Percentiles rank a stretch among this genome's conserved stretches.
Conservation (phyloP, 2,888 invertebrate species). For the Philaethria dido region DNA sequence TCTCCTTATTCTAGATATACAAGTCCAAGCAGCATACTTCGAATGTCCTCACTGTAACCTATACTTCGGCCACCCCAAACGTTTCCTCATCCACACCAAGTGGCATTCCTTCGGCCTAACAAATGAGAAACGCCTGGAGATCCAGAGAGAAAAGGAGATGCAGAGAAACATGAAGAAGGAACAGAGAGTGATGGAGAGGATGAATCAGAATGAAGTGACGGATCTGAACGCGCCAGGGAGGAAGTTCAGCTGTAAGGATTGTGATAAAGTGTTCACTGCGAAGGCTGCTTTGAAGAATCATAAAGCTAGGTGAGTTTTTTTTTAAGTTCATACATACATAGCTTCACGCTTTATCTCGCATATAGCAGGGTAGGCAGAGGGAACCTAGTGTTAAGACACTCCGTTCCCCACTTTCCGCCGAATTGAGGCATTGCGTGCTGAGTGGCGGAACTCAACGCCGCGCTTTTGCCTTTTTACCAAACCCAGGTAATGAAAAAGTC, state of each 20-base stretch:
- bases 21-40: conserved; percentile 50
- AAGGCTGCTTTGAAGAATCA: conserved; percentile 69
- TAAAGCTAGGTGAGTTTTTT: conserved; percentile 58
- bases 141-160: conserved; percentile 55
- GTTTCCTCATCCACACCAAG: conserved; percentile 72
- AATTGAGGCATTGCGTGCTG: no score
- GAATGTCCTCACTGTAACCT: conserved; percentile 69
- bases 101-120: conserved; percentile 74
- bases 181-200: conserved; percentile 50
- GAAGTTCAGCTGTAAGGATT: conserved; percentile 64
- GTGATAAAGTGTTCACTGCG: conserved; percentile 63
- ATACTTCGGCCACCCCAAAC: conserved; percentile 65
- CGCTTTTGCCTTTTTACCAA: no score
- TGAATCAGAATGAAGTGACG: conserved; percentile 48
- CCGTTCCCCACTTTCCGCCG: no score
- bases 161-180: conserved; percentile 53
- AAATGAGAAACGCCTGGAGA: conserved; percentile 57
- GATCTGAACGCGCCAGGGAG: conserved; percentile 48
- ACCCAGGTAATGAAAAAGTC: no score
- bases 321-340: no score
- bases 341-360: no score
- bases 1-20: conserved; percentile 14
- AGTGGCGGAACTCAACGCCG: no score
- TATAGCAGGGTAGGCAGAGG: no score
- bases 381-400: no score